phyloP scores from a whole-genome alignment of 2,113 vertebrate species.

The Cercocebus atys region DNA sequence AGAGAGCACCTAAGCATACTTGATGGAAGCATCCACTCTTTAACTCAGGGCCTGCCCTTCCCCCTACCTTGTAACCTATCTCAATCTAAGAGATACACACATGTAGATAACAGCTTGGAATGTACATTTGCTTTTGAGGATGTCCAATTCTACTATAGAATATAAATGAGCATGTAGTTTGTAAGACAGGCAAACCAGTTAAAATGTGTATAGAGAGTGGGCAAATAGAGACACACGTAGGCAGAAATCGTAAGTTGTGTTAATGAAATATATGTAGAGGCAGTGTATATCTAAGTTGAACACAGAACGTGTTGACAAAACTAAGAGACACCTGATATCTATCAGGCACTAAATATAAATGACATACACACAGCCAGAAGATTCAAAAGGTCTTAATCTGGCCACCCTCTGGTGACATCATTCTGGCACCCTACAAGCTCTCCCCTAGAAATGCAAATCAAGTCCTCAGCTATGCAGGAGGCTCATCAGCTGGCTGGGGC shows the following conservation, averaged over 20 bases:
- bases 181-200: rapidly evolving
- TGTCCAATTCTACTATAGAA: background rate
- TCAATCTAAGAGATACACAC: background rate
- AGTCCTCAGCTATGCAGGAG: background rate
- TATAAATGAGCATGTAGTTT: background rate
- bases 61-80: background rate
- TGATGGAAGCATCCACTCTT: background rate
- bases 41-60: background rate
- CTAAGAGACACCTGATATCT: background rate
- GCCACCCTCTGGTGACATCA: no score
- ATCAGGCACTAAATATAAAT: background rate
- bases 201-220: background rate
- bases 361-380: background rate
- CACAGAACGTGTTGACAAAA: background rate
- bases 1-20: background rate
- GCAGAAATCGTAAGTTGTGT: no score
- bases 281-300: background rate
- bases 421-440: background rate
- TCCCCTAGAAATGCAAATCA: background rate
- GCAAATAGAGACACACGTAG: background rate
- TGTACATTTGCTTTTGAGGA: background rate
- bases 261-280: background rate
- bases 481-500: no score
- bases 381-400: background rate
- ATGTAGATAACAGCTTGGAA: background rate